Percentiles rank a stretch among this genome's conserved stretches.
These are phyloP conservation scores for Platanista minor DNA, from an alignment of 2,113 vertebrate species.

Conservation along the genomic window DNA sequence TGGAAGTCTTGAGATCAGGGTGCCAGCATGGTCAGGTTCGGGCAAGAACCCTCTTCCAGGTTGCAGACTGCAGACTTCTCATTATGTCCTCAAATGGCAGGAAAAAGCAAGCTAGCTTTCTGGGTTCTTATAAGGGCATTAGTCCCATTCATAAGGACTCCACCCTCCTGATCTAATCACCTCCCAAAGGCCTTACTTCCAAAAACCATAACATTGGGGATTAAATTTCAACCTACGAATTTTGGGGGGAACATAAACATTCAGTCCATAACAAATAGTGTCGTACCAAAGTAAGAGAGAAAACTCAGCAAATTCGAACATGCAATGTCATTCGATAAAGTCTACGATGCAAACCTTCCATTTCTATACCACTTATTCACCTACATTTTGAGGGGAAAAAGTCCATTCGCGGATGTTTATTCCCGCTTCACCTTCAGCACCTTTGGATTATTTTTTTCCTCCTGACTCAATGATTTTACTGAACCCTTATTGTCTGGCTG, in stretches of 20 bases:
- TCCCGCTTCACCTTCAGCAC: conserved; percentile 15
- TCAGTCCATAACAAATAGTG: not conserved
- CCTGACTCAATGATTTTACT: conserved; percentile 28
- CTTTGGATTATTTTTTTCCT: not conserved
- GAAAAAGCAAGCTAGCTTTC: not conserved
- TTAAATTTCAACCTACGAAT: not conserved
- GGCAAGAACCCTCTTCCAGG: not conserved
- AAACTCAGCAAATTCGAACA: not conserved
- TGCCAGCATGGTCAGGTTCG: not conserved
- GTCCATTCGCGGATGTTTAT: not conserved
- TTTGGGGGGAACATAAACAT: not conserved
- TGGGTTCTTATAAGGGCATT: not conserved
- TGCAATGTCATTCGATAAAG: not conserved
- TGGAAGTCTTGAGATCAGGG: not conserved
- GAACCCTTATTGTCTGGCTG: not conserved
- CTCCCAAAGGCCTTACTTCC: not conserved
- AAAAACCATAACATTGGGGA: not conserved
- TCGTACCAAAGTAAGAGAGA: not conserved
- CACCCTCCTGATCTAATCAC: not conserved
- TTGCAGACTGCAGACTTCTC: not conserved
- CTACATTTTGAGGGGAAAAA: not conserved
- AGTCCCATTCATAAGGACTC: not conserved
- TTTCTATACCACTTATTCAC: conserved; percentile 8
- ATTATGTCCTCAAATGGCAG: not conserved
- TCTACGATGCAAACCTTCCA: not conserved